These are phyloP conservation scores for Zoanthus sociatus DNA, from an alignment of 92 coral and sea anemone species.

Conservation along the genomic window DNA sequence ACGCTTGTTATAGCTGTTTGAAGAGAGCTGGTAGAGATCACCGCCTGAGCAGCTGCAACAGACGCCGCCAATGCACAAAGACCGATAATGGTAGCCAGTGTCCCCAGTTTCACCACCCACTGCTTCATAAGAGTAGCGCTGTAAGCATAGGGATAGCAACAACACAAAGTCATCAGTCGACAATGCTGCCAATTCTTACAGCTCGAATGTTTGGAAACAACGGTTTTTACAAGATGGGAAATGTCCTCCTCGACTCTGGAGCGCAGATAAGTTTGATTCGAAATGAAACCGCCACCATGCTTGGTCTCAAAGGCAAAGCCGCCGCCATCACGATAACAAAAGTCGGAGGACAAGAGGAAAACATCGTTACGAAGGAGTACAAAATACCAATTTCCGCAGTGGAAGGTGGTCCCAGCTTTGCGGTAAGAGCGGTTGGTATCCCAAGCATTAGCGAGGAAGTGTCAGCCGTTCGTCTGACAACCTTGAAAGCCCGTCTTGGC, in stretches of 20 bases:
- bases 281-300: conserved; percentile 45
- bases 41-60: conserved; percentile 18
- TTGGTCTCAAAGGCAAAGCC: conserved; percentile 53
- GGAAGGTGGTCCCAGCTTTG: conserved; percentile 41
- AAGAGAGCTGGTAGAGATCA: conserved; percentile 47
- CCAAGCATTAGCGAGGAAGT: conserved; percentile 63
- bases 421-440: conserved; percentile 60
- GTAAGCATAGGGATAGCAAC: conserved; percentile 40
- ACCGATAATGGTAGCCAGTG: conserved; percentile 35
- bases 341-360: conserved; percentile 7
- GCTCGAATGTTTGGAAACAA: conserved; percentile 31
- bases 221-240: conserved; percentile 33
- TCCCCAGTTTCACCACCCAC: conserved; percentile 55
- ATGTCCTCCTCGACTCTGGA: conserved; percentile 55
- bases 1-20: conserved; percentile 22
- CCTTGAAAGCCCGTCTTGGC: conserved; percentile 13
- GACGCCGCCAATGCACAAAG: conserved; percentile 32
- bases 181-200: conserved; percentile 47
- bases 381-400: conserved; percentile 48
- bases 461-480: conserved; percentile 8
- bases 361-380: conserved; percentile 55
- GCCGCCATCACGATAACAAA: conserved; percentile 11
- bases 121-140: conserved; percentile 55
- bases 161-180: conserved; percentile 2
- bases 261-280: conserved; percentile 60